Base-by-base conservation (phyloP, 2,113 vertebrate genomes). In the Campylorhamphus procurvoides region DNA sequence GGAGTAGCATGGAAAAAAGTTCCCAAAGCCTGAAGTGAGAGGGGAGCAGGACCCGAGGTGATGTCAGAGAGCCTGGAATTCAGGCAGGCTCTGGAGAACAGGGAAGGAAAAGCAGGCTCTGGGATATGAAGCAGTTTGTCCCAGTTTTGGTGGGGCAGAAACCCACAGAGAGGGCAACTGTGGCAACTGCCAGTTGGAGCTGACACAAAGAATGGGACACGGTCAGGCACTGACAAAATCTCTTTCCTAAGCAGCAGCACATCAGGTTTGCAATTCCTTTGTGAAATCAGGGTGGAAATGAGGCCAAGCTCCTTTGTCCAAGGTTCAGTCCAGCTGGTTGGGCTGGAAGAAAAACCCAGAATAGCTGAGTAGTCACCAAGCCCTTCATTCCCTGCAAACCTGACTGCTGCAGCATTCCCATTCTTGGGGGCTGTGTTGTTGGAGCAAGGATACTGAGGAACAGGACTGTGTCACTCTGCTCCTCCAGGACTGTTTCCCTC, bases 141-240 rank as follows among this genome's bases (percentile, higher is more conserved):
- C n/a, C 40, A 47, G 28, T 7, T 49, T 10, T n/a, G 37, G 42
- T 33, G 62, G 35, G 79, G 18, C 88, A 92, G 18, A 75, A 74
- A 46, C 7, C 25, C 20, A 0, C 1, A 4, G 23, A n/a, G 47
- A 73, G 81, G 73, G 44, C 67, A 53, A 39, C 27, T 53, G 60
- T 47, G 44, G 35, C 67, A 18, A 14, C 24, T 25, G 55, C n/a
- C 24, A 31, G 46, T 16, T 28, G n/a, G 44, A 72, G 62, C 53
- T 73, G 52, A 3, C 10, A 10, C 67, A 42, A 59, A 27, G 79
- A 71, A 59, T 1, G 1, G 31, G 14, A 25, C 4, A 1, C 0
- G 12, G 72, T 49, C 5, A 23, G 6, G 33, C 22, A 25, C 40
- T 29, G 72, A 31, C 8, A 50, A 29, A 33, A 60, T 2, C 67